These are phyloP conservation scores for Babylonia areolata DNA, from an alignment of 1,140 invertebrate genomes.

Conservation along the genomic window DNA sequence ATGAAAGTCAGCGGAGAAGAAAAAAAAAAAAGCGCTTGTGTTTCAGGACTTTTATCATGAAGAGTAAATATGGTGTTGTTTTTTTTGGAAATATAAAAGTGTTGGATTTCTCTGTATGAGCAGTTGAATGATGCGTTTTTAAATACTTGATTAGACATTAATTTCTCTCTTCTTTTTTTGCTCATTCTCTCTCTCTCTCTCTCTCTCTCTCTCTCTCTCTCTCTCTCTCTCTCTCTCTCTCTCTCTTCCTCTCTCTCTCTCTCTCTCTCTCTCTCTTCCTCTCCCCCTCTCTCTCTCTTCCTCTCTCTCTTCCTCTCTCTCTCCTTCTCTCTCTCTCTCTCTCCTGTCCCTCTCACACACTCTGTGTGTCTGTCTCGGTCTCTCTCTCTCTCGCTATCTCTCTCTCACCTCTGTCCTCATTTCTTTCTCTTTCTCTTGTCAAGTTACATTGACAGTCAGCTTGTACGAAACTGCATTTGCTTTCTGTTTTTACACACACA, in stretches of 20 bases:
- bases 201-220: slow-evolving; percentile 4
- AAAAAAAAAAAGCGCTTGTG: too few relatives aligned
- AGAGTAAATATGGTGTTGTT: too few relatives aligned
- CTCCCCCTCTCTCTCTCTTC: not conserved
- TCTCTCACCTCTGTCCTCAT: not conserved
- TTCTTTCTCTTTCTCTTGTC: not conserved
- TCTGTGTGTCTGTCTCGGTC: not conserved
- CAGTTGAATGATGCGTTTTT: too few relatives aligned
- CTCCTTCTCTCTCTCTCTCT: not conserved
- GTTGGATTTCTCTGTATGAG: too few relatives aligned
- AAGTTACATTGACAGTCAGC: too few relatives aligned
- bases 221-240: not conserved
- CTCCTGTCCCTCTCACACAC: not conserved
- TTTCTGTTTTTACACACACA: too few relatives aligned
- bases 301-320: not conserved
- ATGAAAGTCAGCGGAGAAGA: too few relatives aligned
- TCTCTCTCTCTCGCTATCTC: not conserved
- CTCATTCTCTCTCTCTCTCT: slow-evolving; percentile 1
- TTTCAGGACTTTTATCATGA: too few relatives aligned
- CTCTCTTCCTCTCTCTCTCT: not conserved
- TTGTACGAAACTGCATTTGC: too few relatives aligned
- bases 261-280: not conserved
- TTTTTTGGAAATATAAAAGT: too few relatives aligned
- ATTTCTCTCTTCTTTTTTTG: not conserved
- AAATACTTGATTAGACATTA: too few relatives aligned